Percentiles rank a stretch among this genome's conserved stretches.
Conservation (phyloP, 2,797 vertebrate genomes). For the Lepilemur septentrionalis region DNA sequence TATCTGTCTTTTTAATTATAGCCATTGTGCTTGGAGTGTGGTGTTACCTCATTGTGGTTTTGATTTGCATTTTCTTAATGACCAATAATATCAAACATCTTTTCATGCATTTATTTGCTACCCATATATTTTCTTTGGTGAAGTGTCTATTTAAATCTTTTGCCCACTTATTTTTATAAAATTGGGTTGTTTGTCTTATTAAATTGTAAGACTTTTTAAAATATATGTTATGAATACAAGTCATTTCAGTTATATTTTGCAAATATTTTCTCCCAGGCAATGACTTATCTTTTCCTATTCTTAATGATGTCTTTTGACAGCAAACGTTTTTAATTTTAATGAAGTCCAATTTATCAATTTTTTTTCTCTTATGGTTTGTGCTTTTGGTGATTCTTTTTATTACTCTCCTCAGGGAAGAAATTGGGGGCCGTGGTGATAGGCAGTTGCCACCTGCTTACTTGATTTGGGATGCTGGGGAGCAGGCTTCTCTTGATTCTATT, state of each 20-base stretch:
- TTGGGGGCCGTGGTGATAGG: neutral
- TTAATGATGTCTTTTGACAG: neutral
- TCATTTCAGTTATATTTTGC: neutral
- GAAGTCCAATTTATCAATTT: neutral
- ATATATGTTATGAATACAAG: neutral
- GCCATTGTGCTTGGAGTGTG: neutral
- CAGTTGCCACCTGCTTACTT: neutral
- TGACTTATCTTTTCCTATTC: slow-evolving; percentile 15
- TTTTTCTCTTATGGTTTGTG: neutral
- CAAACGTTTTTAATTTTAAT: neutral
- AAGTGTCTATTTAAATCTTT: neutral
- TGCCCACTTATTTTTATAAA: slow-evolving; percentile 31
- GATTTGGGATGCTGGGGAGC: neutral
- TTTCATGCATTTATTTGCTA: neutral
- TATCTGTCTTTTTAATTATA: neutral
- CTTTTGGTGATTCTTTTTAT: neutral
- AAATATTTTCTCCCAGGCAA: neutral
- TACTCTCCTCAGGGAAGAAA: neutral
- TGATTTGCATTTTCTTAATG: neutral
- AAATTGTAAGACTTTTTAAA: neutral
- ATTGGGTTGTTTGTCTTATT: neutral
- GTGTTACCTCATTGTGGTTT: neutral
- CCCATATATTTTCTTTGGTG: neutral
- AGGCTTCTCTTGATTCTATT: neutral
- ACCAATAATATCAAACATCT: neutral